phyloP scores from a whole-genome alignment of 2,888 invertebrate genomes.

The Lissonota sp. region DNA sequence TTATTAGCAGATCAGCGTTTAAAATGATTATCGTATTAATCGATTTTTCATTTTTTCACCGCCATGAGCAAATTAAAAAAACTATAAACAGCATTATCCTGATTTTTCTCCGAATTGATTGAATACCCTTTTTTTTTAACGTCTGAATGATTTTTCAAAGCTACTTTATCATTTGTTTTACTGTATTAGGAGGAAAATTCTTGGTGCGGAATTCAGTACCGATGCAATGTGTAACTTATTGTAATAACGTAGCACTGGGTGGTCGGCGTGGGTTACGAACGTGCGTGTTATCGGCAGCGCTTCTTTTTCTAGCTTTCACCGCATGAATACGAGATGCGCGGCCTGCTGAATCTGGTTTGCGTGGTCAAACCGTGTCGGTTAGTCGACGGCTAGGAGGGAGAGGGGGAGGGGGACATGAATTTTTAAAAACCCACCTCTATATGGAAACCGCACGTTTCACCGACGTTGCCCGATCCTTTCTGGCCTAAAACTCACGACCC shows the following conservation, averaged over 20 bases:
- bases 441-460: conserved; percentile 80
- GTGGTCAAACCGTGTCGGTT: conserved; percentile 71
- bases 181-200: no score
- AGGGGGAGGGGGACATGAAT: conserved; percentile 74
- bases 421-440: conserved; percentile 79
- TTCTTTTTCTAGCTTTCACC: conserved; percentile 74
- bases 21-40: no score
- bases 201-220: not conserved
- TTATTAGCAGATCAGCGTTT: no score
- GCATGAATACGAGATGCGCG: conserved; percentile 82
- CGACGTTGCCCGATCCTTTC: conserved; percentile 47
- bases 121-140: no score
- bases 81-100: no score
- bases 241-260: conserved; percentile 67
- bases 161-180: no score
- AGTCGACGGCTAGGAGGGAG: conserved; percentile 63
- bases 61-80: no score
- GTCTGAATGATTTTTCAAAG: no score
- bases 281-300: conserved; percentile 65
- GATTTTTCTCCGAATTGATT: no score
- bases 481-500: conserved; percentile 47
- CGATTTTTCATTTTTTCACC: no score
- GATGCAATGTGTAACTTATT: conserved; percentile 69
- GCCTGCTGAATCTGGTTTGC: conserved; percentile 82
- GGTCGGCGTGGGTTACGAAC: conserved; percentile 43